Conservation (phyloP, 2,113 vertebrate genomes). For the Cryptoleucopteryx plumbea region DNA sequence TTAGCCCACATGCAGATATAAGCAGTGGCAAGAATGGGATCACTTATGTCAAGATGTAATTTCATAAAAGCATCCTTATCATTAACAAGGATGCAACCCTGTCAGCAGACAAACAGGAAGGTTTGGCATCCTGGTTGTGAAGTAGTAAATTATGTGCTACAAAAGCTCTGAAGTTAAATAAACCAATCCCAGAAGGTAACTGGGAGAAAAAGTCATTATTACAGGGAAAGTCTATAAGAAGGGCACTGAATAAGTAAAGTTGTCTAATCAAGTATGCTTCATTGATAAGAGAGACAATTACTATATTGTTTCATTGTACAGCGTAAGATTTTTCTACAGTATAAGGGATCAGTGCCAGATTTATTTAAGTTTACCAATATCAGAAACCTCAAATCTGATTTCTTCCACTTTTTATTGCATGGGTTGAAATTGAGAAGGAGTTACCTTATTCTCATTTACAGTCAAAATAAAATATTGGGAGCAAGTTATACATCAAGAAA, state of each 20-base stretch:
- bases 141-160: neutral
- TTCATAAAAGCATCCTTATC: neutral
- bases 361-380: neutral
- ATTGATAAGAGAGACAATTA: neutral
- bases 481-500: neutral
- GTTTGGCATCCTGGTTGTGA: neutral
- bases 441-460: neutral
- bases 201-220: neutral
- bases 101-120: neutral
- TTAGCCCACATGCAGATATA: neutral
- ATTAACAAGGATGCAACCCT: neutral
- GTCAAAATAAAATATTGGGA: neutral
- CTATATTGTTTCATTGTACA: neutral
- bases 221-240: neutral
- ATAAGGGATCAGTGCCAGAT: neutral
- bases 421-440: neutral
- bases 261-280: neutral
- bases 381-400: neutral
- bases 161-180: neutral
- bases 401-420: neutral
- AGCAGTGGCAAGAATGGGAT: neutral
- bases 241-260: neutral
- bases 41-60: rapidly evolving
- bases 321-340: neutral
- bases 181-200: neutral